Base-by-base conservation (phyloP, 2,113 vertebrate species). In the Takifugu bimaculatus region DNA sequence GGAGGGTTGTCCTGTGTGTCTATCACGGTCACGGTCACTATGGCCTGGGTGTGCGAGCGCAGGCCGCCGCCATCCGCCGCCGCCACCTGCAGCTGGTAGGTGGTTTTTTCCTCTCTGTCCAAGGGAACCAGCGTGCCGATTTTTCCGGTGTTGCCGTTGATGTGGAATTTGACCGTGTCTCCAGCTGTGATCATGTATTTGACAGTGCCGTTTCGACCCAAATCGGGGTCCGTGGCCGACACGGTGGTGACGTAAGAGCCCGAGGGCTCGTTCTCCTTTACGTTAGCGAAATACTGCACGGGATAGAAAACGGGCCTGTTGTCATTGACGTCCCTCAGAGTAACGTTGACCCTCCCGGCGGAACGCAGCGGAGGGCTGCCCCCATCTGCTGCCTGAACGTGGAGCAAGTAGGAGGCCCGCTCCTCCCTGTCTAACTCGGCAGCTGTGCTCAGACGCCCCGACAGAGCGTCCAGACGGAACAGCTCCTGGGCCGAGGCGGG, bases 1-100 rank as follows among this genome's bases (percentile, higher is more conserved):
- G 95, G 97, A 0, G 96, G 96, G 72, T 95, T 98, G 75, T 99
- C 97, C 77, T 98, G 97, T 0, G 95, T 97, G 79, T 98, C 97
- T 68, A 97, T 77, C 2, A 99, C 97, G 2, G 93, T 98, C 55
- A 99, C 87, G 14, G 96, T 99, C 44, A 99, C 95, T 48, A 97
- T 93, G 7, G 95, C 97, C 58, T 92, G 95, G 15, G 87, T 91
- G 62, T 94, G 89, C 0, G 96, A 96, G 10, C 91, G 94, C 52
- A 96, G 90, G 26, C 92, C 88, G 10, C 94, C 91, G n/a, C 94
- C 94, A 6, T 99, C 97, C 5, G 87, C 92, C 20, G 95, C 97
- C 26, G 93, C 90, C 0, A 98, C 81, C 87, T 96, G 93, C 64
- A 99, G 71, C 84, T 97, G 96, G 79, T 98, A 96, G 26, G 94